phyloP scores from a whole-genome alignment of 2,113 vertebrate species.

The Coregonus clupeaformis region DNA sequence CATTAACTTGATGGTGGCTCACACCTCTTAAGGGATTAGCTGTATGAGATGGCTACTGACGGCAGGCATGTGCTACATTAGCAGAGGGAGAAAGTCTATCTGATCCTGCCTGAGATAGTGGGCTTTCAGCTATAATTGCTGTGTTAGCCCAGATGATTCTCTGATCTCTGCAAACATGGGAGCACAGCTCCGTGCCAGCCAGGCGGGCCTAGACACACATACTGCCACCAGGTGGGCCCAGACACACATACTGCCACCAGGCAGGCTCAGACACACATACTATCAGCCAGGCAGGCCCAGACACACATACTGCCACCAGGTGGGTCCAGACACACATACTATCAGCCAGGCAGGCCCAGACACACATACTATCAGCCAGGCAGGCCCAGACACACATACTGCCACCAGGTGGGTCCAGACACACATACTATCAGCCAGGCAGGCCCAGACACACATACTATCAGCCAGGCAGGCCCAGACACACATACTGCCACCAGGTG shows the following conservation, averaged over 20 bases:
- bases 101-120: slow-evolving; percentile 74
- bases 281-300: slow-evolving; percentile 36
- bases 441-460: slow-evolving; percentile 9
- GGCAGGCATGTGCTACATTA: slow-evolving; percentile 54
- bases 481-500: too few relatives aligned
- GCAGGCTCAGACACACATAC: slow-evolving; percentile 58
- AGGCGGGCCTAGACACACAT: slow-evolving; percentile 64
- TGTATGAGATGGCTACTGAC: slow-evolving; percentile 71
- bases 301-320: slow-evolving; percentile 48
- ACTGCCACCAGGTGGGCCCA: slow-evolving; percentile 37
- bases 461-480: slow-evolving; percentile 52
- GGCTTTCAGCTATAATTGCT: slow-evolving; percentile 76
- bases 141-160: slow-evolving; percentile 78
- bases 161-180: slow-evolving; percentile 77
- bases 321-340: slow-evolving; percentile 60
- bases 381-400: slow-evolving; percentile 3
- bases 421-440: slow-evolving; percentile 54
- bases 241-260: slow-evolving; percentile 50
- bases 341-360: slow-evolving; percentile 34
- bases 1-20: slow-evolving; percentile 77
- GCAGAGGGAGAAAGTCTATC: slow-evolving; percentile 74
- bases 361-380: slow-evolving; percentile 64
- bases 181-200: slow-evolving; percentile 57
- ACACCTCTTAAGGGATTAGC: slow-evolving; percentile 79
- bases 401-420: slow-evolving; percentile 50